phyloP scores from a whole-genome alignment of 2,113 vertebrate species.

The Aldabrachelys gigantea region DNA sequence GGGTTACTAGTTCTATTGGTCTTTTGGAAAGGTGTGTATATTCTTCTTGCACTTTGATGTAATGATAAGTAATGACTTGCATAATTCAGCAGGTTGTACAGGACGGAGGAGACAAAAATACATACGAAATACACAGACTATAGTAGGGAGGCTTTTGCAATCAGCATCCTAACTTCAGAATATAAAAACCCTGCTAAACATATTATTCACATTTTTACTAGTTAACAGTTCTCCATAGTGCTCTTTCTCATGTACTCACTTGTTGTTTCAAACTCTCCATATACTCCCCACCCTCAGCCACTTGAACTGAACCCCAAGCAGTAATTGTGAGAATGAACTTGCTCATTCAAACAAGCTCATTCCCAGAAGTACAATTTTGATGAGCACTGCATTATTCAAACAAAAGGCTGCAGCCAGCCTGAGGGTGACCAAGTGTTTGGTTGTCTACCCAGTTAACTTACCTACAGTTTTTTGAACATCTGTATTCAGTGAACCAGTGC shows the following conservation, averaged over 20 bases:
- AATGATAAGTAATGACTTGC: background rate
- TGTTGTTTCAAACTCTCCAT: background rate
- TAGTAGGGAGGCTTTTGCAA: too few relatives aligned
- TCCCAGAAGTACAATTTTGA: background rate
- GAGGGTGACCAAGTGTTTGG: background rate
- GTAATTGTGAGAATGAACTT: background rate
- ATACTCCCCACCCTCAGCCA: background rate
- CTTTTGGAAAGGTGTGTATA: background rate
- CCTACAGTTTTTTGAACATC: background rate
- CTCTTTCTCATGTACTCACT: background rate
- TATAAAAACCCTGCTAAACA: too few relatives aligned
- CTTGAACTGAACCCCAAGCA: background rate
- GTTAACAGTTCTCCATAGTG: background rate
- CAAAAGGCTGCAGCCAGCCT: background rate
- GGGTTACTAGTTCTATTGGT: background rate
- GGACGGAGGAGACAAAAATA: constrained; percentile 31
- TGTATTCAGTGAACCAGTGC: background rate
- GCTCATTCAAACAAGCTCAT: background rate
- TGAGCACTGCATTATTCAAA: background rate
- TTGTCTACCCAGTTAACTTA: background rate
- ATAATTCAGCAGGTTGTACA: constrained; percentile 27
- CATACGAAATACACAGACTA: constrained; percentile 13
- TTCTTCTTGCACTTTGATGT: background rate
- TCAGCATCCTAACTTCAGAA: too few relatives aligned
- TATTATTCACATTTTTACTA: background rate